A percentile compares a stretch with the other conserved stretches of the same genome.
These are phyloP conservation scores for Perccottus glenii DNA, from an alignment of 2,113 vertebrate species.

Conservation along the genomic window DNA sequence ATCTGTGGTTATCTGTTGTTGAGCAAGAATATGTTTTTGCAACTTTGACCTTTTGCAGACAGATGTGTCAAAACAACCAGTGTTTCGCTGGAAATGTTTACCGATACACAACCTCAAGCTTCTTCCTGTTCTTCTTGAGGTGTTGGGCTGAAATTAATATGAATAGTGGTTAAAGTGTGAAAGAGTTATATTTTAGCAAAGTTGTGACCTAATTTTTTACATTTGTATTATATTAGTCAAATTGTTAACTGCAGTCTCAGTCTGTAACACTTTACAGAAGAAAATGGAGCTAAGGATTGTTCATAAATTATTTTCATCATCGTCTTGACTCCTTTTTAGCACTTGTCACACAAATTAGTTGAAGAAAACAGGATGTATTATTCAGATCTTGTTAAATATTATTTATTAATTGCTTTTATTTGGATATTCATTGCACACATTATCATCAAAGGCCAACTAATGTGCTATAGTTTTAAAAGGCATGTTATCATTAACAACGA, in stretches of 20 bases:
- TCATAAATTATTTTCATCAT: too few species aligned
- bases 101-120: background rate
- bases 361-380: too few species aligned
- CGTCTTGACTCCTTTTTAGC: background rate
- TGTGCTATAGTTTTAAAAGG: background rate
- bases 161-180: too few species aligned
- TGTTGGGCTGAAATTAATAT: too few species aligned
- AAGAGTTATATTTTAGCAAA: too few species aligned
- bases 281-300: too few species aligned
- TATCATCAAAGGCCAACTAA: background rate
- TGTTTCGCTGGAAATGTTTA: background rate
- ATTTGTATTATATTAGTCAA: too few species aligned
- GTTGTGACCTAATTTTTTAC: too few species aligned
- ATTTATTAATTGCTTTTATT: background rate
- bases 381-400: too few species aligned
- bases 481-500: background rate
- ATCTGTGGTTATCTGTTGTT: conserved; percentile 10
- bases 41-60: background rate
- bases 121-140: too few species aligned
- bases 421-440: conserved; percentile 5
- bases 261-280: too few species aligned
- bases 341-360: background rate
- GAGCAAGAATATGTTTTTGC: background rate
- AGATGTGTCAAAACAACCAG: background rate
- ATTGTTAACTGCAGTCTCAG: too few species aligned